Base-by-base conservation (phyloP, 2,797 vertebrate genomes). In the Sebastes minor region DNA sequence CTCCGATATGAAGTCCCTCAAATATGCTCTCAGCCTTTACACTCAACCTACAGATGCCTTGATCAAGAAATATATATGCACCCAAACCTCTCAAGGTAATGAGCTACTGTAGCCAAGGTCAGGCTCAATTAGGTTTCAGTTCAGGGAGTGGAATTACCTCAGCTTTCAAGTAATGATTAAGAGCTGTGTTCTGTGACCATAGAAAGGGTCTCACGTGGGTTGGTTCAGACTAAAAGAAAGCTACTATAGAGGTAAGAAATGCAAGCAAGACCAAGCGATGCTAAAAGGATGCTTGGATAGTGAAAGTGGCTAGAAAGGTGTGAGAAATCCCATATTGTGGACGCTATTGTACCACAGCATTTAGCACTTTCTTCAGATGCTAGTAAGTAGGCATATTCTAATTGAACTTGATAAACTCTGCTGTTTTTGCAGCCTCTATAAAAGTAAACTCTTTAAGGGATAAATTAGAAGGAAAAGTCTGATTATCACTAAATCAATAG, bases 11-110 rank as follows among this genome's bases (percentile, higher is more conserved):
- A 98, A 97, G 88, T 99, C 99, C 76, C 95, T 99, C 86, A 98
- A 95, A 96, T 98, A 99, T 0, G 98, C 99, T 86, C 98, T 99
- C 70, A 98, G 97, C 96, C 98, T 99, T 94, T 99, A 99, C 94
- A 99, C 98, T 28, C 98, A 99, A 94, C 97, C 97, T 74, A 99
- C 98, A 27, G 98, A 99, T 81, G 88, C 97, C 96, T 97, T 99
- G 97, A 96, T 99, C 94, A 99, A 98, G 96, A 99, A 99, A 93
- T 99, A 98, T 93, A 98, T 99, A 95, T 96, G 96, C 94, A 98
- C 97, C 76, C 98, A 99, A 93, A 96, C 94, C 10, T 96, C 97
- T 86, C 99, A 99, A 96, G 97, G 99, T 99, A 96, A 97, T 92
- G 22, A 71, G 13, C 56, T 8, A 49, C 46, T 49, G 46, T 49